Percentiles rank a stretch among this genome's conserved stretches.
Conservation (phyloP, 2,888 invertebrate species). For the Synanthedon myopaeformis region DNA sequence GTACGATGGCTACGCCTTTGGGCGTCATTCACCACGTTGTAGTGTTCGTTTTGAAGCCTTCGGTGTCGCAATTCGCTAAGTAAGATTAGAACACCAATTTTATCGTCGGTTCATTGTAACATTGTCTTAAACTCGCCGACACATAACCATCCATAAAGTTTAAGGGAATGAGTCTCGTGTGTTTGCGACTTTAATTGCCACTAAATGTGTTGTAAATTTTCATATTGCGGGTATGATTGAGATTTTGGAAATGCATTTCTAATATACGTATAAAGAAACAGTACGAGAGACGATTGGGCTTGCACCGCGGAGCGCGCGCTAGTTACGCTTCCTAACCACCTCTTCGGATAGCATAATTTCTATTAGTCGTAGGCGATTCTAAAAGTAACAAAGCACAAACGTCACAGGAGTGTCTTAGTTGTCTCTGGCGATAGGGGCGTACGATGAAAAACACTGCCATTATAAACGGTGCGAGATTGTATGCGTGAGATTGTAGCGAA, state of each 20-base stretch:
- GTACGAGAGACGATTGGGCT: constrained; percentile 47
- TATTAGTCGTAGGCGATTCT: constrained; percentile 47
- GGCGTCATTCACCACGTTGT: constrained; percentile 14
- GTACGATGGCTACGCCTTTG: neutral
- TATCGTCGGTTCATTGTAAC: constrained; percentile 17
- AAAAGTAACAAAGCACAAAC: constrained; percentile 51
- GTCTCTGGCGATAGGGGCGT: constrained; percentile 32
- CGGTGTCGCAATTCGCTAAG: constrained; percentile 3
- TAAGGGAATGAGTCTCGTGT: constrained; percentile 42
- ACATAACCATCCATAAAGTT: constrained; percentile 28
- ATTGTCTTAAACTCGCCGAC: constrained; percentile 16
- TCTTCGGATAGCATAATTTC: constrained; percentile 41
- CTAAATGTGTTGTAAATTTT: constrained; percentile 52
- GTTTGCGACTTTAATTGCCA: constrained; percentile 64
- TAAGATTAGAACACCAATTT: constrained; percentile 6
- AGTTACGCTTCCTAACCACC: constrained; percentile 36
- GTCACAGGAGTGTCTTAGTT: constrained; percentile 54
- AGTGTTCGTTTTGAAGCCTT: constrained; percentile 36
- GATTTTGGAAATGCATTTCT: constrained; percentile 63
- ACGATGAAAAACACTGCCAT: constrained; percentile 61
- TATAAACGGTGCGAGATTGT: constrained; percentile 45
- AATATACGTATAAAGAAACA: constrained; percentile 47
- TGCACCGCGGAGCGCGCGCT: constrained; percentile 61
- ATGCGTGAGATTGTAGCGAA: constrained; percentile 28
- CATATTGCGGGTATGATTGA: constrained; percentile 43